Conservation (phyloP, 2,797 vertebrate species). For the Alauda arvensis region DNA sequence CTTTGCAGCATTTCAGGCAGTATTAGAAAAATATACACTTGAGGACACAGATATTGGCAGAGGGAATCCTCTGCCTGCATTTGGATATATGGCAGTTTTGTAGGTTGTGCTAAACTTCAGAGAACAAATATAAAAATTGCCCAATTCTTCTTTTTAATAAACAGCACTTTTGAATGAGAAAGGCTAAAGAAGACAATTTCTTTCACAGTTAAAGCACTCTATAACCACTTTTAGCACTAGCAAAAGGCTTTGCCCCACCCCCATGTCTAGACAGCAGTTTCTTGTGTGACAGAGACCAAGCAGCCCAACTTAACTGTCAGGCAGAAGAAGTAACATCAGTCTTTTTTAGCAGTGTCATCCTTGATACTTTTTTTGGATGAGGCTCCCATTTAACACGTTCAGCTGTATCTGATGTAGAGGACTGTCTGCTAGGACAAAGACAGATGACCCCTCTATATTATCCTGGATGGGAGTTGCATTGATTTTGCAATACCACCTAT, state of each 20-base stretch:
- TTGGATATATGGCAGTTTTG: neutral
- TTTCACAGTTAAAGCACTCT: neutral
- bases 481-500: conserved; percentile 8
- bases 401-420: neutral
- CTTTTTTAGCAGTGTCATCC: neutral
- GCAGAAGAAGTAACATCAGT: neutral
- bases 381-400: neutral
- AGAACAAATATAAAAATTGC: neutral
- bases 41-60: neutral
- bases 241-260: neutral
- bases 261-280: neutral
- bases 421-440: neutral
- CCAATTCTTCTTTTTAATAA: neutral
- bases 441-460: neutral
- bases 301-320: neutral
- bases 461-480: neutral
- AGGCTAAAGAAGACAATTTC: neutral
- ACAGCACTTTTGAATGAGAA: neutral
- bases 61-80: neutral
- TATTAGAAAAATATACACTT: neutral
- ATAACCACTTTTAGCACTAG: neutral
- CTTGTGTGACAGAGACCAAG: neutral
- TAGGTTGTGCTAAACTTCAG: neutral
- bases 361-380: neutral
- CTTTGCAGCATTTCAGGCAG: neutral